Conservation (phyloP, 2,113 vertebrate species). For the Morphnarchus princeps region DNA sequence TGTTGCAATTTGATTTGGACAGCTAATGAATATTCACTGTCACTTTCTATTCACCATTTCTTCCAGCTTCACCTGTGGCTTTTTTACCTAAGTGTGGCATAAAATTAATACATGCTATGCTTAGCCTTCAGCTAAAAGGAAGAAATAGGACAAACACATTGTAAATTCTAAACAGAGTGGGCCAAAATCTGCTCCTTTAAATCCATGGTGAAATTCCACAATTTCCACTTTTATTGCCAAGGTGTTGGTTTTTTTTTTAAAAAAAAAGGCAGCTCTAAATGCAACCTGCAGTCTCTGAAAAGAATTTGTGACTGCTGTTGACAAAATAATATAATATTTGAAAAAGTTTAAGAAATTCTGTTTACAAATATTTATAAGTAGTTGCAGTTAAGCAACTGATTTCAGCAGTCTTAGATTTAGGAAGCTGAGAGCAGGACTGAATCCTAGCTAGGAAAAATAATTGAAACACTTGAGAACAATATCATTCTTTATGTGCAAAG, state of each 20-base stretch:
- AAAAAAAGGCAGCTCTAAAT: neutral
- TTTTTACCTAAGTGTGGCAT: neutral
- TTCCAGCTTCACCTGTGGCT: neutral
- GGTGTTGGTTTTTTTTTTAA: neutral
- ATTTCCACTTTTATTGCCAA: neutral
- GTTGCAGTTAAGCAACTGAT: neutral
- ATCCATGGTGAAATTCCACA: neutral
- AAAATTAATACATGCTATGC: neutral
- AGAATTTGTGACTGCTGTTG: neutral
- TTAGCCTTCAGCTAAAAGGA: neutral
- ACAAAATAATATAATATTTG: neutral
- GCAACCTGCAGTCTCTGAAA: neutral
- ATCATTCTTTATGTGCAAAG: neutral
- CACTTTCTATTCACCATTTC: neutral
- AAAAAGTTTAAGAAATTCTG: neutral
- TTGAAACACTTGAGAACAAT: neutral
- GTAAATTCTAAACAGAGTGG: neutral
- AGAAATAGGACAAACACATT: neutral
- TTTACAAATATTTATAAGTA: neutral
- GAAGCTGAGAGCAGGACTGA: neutral
- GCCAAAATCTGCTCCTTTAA: neutral
- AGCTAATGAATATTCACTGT: slow-evolving; percentile 19
- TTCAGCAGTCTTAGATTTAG: neutral
- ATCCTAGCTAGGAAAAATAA: neutral
- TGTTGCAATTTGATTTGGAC: neutral